Evolutionary conservation across 1,140 invertebrate genomes (phyloP).

Genomic region (Drosophila insularis): DNA sequence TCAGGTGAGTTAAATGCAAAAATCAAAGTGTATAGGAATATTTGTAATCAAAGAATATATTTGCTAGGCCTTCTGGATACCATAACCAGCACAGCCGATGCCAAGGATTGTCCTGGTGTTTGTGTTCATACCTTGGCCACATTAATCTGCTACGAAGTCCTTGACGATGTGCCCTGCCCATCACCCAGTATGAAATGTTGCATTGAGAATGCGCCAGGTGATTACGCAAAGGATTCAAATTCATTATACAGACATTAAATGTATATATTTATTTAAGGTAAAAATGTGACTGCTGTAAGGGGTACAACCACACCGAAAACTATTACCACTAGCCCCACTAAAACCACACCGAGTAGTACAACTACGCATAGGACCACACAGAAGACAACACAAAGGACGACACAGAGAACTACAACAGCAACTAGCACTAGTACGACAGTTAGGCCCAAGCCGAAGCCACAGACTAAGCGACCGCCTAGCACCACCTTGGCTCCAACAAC

Average conservation of each 20-base stretch:
- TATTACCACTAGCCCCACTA: conserved; percentile 76
- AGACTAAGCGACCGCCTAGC: conserved; percentile 72
- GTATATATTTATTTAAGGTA: conserved; percentile 26
- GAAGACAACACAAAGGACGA: conserved; percentile 60
- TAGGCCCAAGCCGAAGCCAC: conserved; percentile 72
- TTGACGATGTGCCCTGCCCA: conserved; percentile 91
- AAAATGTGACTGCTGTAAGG: conserved; percentile 54
- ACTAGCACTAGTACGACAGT: conserved; percentile 73
- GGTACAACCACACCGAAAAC: conserved; percentile 56
- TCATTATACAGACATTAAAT: no score
- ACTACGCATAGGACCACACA: conserved; percentile 74
- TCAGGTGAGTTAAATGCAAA: conserved; percentile 85
- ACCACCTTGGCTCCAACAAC: conserved; percentile 76
- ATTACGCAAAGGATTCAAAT: neutral
- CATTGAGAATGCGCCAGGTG: conserved; percentile 86
- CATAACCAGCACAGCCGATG: conserved; percentile 91
- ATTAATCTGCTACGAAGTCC: conserved; percentile 91
- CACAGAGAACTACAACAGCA: conserved; percentile 65
- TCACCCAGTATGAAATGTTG: conserved; percentile 91
- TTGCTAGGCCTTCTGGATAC: conserved; percentile 89
- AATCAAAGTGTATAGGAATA: neutral
- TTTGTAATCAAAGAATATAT: neutral
- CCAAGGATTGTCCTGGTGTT: conserved; percentile 92
- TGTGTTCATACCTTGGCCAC: conserved; percentile 92
- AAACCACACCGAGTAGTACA: conserved; percentile 60